Percentiles rank a stretch among this genome's conserved stretches.
These are phyloP conservation scores for Junco hyemalis DNA, from an alignment of 2,113 vertebrate genomes.

Conservation along the genomic window DNA sequence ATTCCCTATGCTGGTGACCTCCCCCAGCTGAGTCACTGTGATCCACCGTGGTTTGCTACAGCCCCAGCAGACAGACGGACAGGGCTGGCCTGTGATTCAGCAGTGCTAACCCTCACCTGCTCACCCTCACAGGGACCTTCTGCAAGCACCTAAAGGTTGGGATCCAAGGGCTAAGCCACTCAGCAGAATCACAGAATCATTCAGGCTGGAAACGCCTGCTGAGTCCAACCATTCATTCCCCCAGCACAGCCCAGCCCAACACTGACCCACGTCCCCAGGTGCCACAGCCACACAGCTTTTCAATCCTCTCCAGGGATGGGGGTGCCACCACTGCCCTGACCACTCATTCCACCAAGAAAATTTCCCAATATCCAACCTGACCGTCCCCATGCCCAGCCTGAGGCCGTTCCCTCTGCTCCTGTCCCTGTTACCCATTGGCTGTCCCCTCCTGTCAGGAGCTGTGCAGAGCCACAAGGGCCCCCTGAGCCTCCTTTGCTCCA, in stretches of 20 bases:
- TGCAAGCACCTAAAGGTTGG: neutral
- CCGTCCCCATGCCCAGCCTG: accelerated
- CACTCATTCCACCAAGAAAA: neutral
- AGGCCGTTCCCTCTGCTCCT: accelerated
- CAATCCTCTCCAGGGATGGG: neutral
- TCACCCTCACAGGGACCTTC: neutral
- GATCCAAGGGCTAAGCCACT: neutral
- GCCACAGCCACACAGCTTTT: accelerated
- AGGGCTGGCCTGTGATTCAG: neutral
- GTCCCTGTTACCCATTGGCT: neutral
- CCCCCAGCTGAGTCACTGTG: neutral
- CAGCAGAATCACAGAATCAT: neutral
- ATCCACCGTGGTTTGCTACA: accelerated
- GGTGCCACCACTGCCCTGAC: neutral
- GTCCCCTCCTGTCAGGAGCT: neutral
- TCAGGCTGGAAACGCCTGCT: neutral
- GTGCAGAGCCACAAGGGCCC: neutral
- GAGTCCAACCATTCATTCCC: neutral
- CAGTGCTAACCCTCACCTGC: neutral
- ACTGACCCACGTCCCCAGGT: accelerated
- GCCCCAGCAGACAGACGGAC: accelerated
- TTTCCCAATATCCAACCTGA: neutral
- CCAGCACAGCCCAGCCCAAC: neutral
- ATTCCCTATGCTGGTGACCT: neutral
- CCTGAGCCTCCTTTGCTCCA: neutral